Conservation (phyloP, 2,888 invertebrate species). For the Suillia variegata region DNA sequence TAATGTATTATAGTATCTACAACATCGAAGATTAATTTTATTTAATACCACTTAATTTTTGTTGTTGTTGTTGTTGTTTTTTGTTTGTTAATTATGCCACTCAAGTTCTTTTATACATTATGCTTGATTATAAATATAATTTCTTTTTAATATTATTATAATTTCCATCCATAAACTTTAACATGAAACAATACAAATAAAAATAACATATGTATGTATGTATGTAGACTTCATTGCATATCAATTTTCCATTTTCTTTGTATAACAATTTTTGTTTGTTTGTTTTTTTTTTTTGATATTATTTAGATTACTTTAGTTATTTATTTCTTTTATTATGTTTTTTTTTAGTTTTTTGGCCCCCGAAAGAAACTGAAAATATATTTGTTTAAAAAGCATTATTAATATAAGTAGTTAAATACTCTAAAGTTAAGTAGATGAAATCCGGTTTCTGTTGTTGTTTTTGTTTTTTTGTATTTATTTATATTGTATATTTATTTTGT, state of each 20-base stretch:
- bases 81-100: slow-evolving; percentile 11
- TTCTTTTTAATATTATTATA: slow-evolving; percentile 24
- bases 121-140: background rate
- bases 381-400: slow-evolving; percentile 37
- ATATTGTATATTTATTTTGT: no score
- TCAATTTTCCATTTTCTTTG: slow-evolving; percentile 22
- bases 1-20: slow-evolving; percentile 42
- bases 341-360: slow-evolving; percentile 54
- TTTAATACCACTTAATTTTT: slow-evolving; percentile 35
- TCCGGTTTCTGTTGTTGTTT: background rate
- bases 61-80: slow-evolving; percentile 8
- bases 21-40: slow-evolving; percentile 54
- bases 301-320: no score
- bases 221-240: slow-evolving; percentile 16
- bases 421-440: background rate
- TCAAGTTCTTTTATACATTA: slow-evolving; percentile 14
- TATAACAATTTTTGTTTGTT: slow-evolving; percentile 29
- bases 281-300: slow-evolving; percentile 29
- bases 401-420: slow-evolving; percentile 12
- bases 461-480: background rate
- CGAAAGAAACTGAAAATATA: slow-evolving; percentile 58
- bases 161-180: slow-evolving; percentile 54
- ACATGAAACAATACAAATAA: slow-evolving; percentile 39
- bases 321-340: slow-evolving; percentile 14
- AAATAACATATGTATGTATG: no score